Percentiles rank a stretch among this genome's conserved stretches.
These are phyloP conservation scores for Drosophila melanosoma DNA, from an alignment of 2,888 invertebrate species.

Conservation along the genomic window DNA sequence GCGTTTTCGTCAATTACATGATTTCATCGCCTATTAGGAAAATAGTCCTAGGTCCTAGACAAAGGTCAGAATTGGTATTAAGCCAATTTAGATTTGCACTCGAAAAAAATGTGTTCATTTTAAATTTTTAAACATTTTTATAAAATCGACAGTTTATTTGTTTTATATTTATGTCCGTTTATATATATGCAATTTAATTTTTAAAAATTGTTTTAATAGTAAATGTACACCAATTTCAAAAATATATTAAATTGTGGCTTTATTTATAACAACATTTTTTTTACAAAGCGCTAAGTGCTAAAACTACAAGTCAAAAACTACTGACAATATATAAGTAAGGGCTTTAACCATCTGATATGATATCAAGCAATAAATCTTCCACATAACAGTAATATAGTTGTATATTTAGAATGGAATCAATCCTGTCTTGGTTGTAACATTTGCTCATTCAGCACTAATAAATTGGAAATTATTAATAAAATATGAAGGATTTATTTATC, in stretches of 20 bases:
- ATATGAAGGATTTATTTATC: neutral
- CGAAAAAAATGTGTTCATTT: neutral
- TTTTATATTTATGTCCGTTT: no score
- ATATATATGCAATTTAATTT: neutral
- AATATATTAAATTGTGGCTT: neutral
- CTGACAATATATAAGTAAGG: neutral
- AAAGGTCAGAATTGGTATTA: neutral
- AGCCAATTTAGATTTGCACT: neutral
- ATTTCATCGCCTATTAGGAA: slow-evolving; percentile 60
- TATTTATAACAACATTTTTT: neutral
- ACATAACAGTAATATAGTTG: neutral
- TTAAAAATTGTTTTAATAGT: neutral
- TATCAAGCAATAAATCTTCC: neutral
- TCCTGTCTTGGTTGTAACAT: neutral
- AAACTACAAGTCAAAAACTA: neutral
- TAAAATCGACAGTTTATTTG: neutral
- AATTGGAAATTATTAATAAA: neutral
- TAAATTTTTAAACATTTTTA: neutral
- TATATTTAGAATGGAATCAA: neutral
- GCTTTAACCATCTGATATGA: neutral
- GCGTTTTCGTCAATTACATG: slow-evolving; percentile 56
- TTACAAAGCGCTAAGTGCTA: neutral
- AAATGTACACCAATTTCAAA: neutral
- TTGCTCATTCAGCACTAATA: neutral
- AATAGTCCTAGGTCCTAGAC: neutral